These are phyloP conservation scores for Anticlea derivata DNA, from an alignment of 2,888 invertebrate species.

Conservation along the genomic window DNA sequence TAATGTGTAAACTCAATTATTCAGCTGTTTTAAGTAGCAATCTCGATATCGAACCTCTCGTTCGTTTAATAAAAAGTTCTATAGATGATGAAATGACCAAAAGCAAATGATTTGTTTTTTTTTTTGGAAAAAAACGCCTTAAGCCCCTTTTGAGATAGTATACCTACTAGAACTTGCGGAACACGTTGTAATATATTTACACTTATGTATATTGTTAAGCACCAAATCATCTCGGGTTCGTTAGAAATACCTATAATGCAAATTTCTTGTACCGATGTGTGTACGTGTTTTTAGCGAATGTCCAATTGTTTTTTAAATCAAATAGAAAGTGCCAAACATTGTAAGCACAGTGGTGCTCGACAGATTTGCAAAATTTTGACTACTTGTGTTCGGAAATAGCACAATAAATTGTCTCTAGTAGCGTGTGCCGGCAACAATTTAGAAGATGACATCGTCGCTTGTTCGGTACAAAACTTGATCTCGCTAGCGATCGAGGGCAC, in stretches of 20 bases:
- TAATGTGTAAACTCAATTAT: too few relatives aligned
- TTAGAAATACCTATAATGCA: too few relatives aligned
- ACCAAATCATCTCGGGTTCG: constrained; percentile 30
- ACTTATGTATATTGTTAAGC: constrained; percentile 8
- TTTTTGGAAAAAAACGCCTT: too few relatives aligned
- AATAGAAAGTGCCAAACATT: constrained; percentile 78
- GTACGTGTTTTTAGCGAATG: constrained; percentile 55
- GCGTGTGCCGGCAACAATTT: constrained; percentile 56
- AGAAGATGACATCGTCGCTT: constrained; percentile 52
- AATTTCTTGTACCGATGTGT: constrained; percentile 42
- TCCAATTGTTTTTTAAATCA: constrained; percentile 58
- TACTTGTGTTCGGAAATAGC: constrained; percentile 70
- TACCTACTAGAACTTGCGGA: too few relatives aligned
- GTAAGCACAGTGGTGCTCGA: constrained; percentile 81
- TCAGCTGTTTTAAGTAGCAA: too few relatives aligned
- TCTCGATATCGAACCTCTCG: too few relatives aligned
- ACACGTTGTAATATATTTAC: too few relatives aligned
- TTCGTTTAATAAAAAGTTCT: too few relatives aligned
- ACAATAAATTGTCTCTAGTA: constrained; percentile 57
- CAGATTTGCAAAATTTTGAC: constrained; percentile 74
- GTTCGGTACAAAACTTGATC: constrained; percentile 44
- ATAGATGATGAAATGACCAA: too few relatives aligned
- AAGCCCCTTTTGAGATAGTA: too few relatives aligned
- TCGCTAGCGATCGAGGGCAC: constrained; percentile 20
- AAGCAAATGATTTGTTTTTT: too few relatives aligned